Evolutionary conservation across 2,113 vertebrate species (phyloP).

Genomic region (Sarotherodon lohbergeri): DNA sequence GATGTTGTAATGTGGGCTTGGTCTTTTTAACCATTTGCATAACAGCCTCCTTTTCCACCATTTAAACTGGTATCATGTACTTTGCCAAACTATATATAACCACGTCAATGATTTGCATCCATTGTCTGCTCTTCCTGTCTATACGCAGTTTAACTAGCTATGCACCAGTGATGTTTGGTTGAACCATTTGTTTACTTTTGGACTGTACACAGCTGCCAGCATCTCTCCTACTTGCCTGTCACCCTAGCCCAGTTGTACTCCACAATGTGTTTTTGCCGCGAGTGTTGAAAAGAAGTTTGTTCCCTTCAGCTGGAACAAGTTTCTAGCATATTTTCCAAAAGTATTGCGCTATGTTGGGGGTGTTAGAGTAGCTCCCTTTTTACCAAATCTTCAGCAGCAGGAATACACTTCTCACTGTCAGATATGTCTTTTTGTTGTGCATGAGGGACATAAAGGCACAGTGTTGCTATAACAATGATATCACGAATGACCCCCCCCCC

Average conservation of each 20-base stretch:
- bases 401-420: not conserved
- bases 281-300: not conserved
- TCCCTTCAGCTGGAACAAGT: not conserved
- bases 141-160: not conserved
- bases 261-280: not conserved
- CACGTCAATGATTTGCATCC: not conserved
- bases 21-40: accelerated
- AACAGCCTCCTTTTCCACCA: not conserved
- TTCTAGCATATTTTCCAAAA: not conserved
- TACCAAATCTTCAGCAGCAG: not conserved
- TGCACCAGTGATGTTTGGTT: not conserved
- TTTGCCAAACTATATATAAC: not conserved
- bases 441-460: not conserved
- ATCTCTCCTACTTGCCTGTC: not conserved
- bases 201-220: not conserved
- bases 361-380: accelerated
- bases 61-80: not conserved
- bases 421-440: not conserved
- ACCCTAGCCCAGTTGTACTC: not conserved
- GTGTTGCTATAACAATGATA: accelerated
- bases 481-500: accelerated
- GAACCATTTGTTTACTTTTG: not conserved
- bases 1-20: not conserved
- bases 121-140: not conserved
- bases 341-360: not conserved